phyloP scores from a whole-genome alignment of 2,113 vertebrate genomes.

The Pelodiscus sinensis region DNA sequence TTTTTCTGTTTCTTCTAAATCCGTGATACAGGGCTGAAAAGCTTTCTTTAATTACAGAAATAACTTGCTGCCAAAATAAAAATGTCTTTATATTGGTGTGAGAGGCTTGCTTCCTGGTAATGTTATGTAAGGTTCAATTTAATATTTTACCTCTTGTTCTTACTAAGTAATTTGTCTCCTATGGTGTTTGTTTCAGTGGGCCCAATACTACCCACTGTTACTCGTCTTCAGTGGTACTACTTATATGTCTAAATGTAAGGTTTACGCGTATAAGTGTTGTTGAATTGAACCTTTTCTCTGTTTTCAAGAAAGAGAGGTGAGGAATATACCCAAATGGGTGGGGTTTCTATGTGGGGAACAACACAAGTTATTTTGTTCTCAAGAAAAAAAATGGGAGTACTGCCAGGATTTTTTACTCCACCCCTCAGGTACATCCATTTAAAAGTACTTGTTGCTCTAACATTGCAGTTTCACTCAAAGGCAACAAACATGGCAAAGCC shows the following conservation, averaged over 20 bases:
- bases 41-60: background rate
- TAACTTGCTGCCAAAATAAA: background rate
- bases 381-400: background rate
- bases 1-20: background rate
- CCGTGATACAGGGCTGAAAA: background rate
- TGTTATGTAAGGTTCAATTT: background rate
- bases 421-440: slow-evolving; percentile 1
- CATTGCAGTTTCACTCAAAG: background rate
- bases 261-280: background rate
- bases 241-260: background rate
- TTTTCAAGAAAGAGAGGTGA: background rate
- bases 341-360: background rate
- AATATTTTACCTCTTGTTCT: background rate
- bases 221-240: background rate
- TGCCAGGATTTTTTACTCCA: background rate
- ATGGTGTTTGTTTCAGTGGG: background rate
- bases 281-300: background rate
- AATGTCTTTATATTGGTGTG: background rate
- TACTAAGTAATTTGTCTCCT: background rate
- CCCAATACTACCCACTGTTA: background rate
- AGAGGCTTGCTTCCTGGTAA: background rate
- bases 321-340: background rate
- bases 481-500: slow-evolving; percentile 10
- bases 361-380: background rate
- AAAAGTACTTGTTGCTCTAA: background rate